phyloP scores from a whole-genome alignment of 2,113 vertebrate genomes.

The Bostrychus sinensis region DNA sequence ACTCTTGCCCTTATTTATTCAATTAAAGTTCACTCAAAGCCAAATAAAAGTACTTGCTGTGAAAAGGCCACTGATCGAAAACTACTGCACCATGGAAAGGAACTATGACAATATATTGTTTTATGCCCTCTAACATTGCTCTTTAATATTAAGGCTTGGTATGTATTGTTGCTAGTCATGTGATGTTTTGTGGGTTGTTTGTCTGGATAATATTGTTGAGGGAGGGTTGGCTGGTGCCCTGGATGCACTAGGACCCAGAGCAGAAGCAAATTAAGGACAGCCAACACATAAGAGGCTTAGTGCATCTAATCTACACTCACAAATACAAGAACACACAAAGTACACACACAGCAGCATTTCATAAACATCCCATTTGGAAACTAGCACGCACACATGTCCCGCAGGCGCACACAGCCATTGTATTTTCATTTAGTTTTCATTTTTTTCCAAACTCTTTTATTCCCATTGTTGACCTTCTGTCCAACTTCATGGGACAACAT shows the following conservation, averaged over 20 bases:
- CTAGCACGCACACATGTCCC: conserved; percentile 63
- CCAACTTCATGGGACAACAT: conserved; percentile 45
- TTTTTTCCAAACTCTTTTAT: conserved; percentile 69
- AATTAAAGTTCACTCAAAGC: too few relatives aligned
- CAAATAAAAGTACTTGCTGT: too few relatives aligned
- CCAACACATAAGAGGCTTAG: conserved; percentile 82
- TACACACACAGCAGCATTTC: conserved; percentile 53
- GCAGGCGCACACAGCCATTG: conserved; percentile 57
- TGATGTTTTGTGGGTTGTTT: conserved; percentile 33
- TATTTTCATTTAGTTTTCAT: conserved; percentile 76
- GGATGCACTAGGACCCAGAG: conserved; percentile 77
- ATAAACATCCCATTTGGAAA: conserved; percentile 66
- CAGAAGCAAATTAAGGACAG: conserved; percentile 79
- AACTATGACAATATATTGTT: too few relatives aligned
- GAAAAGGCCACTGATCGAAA: too few relatives aligned
- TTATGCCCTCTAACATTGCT: conserved; percentile 3
- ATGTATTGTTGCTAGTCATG: conserved; percentile 28
- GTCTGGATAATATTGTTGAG: conserved; percentile 20
- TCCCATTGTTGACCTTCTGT: conserved; percentile 61
- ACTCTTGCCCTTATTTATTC: too few relatives aligned
- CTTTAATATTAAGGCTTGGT: neutral
- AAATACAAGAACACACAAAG: conserved; percentile 45
- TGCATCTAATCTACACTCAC: conserved; percentile 77
- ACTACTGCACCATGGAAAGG: too few relatives aligned
- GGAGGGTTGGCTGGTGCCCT: conserved; percentile 21